Evolutionary conservation across 2,888 invertebrate genomes (phyloP).

Genomic region (Nezara viridula): DNA sequence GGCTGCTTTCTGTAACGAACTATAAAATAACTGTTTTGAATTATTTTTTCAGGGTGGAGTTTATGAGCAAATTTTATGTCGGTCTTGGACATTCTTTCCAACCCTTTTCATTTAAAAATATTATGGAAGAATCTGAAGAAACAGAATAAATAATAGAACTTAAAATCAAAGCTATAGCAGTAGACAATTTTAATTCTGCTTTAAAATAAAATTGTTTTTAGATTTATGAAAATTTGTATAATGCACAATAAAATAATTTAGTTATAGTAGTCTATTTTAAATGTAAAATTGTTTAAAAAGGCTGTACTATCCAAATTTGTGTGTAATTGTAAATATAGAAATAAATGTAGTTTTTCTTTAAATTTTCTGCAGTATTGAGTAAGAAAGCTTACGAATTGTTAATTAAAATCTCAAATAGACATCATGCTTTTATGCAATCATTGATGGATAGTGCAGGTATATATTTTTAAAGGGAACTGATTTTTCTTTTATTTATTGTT

Average conservation of each 20-base stretch:
- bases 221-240: not conserved
- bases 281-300: constrained; percentile 3
- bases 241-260: constrained; percentile 47
- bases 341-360: constrained; percentile 22
- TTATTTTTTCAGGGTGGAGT: constrained; percentile 77
- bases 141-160: not conserved
- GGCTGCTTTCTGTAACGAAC: not conserved
- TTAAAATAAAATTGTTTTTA: constrained; percentile 25
- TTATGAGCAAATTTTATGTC: constrained; percentile 81
- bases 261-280: constrained; percentile 42
- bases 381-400: not conserved
- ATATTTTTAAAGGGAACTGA: constrained; percentile 39
- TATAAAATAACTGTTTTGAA: not conserved
- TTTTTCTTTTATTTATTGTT: constrained; percentile 17
- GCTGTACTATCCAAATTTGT: constrained; percentile 26
- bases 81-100: constrained; percentile 77
- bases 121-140: constrained; percentile 69
- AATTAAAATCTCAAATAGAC: constrained; percentile 38
- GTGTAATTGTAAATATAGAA: constrained; percentile 44
- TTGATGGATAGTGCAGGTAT: constrained; percentile 36
- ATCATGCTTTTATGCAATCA: not conserved
- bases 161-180: constrained; percentile 47
- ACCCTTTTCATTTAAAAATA: constrained; percentile 78
- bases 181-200: constrained; percentile 31
- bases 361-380: constrained; percentile 4